Base-by-base conservation (phyloP, 2,888 invertebrate species). In the Stenchaetothrips biformis region DNA sequence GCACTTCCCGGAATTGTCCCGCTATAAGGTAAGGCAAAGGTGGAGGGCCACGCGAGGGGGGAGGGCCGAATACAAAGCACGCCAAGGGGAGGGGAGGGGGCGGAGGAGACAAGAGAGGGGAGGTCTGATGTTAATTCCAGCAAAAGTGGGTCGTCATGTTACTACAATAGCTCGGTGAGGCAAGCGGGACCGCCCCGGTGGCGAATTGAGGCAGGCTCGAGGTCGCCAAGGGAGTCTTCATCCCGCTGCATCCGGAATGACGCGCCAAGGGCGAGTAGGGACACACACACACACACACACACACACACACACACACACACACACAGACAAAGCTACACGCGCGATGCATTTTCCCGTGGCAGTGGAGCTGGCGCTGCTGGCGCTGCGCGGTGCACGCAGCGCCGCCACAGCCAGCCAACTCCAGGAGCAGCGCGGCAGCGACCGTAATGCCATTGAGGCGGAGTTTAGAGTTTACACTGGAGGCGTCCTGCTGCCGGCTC, bases 91-190 rank as follows among this genome's bases (percentile, higher is more conserved):
- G 37, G 37, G 37, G 37, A 2, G 37, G 37, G 37, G 37, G 37
- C 1, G 37, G 37, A 4, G 37, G 37, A 4, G 4, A 37, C 67
- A 21, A 9, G 21, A 21, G 21, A 21, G 67, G 67, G 67, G 11
- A 25, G 21, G 67, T 74, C 67, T 74, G 67, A 74, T 74, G 67
- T 74, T 74, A 74, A 74, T 74, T 74, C 67, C 67, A 74, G 67
- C 67, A 74, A 74, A 74, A 74, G 67, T 74, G 67, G 67, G 67
- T 74, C 67, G 67, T 74, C 67, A 74, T 25, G 67, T 74, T 74
- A 21, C 67, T 74, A 74, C 67, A 74, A 74, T 74, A 74, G 67
- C 67, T 9, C 67, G 67, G 67, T 25, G 67, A 25, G 25, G 67
- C 67, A 25, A 37, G 37, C 37, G 67, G 25, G 67, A 1, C 18